phyloP scores from a whole-genome alignment of 2,797 vertebrate species.

The Melopsittacus undulatus region DNA sequence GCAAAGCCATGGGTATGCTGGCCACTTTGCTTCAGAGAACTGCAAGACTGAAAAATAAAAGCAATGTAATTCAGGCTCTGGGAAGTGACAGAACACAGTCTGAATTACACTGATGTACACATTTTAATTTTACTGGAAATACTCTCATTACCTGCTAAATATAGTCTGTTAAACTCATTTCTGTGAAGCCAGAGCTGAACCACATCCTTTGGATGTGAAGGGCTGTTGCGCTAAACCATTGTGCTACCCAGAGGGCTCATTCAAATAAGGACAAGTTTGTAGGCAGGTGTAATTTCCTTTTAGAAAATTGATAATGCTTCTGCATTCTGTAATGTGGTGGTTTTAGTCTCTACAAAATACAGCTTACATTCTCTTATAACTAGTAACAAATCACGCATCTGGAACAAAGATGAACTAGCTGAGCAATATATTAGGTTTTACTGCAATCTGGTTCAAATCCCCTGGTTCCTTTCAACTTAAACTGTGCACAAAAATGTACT shows the following conservation, averaged over 20 bases:
- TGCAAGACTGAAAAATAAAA: not conserved
- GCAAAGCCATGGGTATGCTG: not conserved
- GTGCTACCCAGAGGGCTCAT: constrained; percentile 1
- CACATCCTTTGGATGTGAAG: constrained; percentile 10
- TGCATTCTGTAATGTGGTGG: not conserved
- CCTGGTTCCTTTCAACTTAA: constrained; percentile 39
- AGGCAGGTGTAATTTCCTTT: constrained; percentile 8
- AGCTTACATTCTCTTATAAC: constrained; percentile 30
- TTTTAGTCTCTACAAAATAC: constrained; percentile 36
- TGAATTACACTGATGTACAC: not conserved
- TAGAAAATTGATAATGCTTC: constrained; percentile 10
- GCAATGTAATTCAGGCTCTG: not conserved
- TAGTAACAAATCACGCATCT: constrained; percentile 39
- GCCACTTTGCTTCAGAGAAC: not conserved
- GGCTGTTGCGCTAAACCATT: constrained; percentile 19
- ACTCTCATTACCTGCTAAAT: constrained; percentile 13
- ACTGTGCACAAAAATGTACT: constrained; percentile 47
- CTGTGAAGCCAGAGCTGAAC: not conserved
- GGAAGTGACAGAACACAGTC: not conserved
- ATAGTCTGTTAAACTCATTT: not conserved
- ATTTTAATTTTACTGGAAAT: not conserved
- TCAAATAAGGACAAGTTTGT: constrained; percentile 21
- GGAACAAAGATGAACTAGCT: constrained; percentile 15
- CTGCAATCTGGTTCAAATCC: constrained; percentile 45
- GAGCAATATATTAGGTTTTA: constrained; percentile 29